phyloP scores from a whole-genome alignment of 1,140 invertebrate species.

The Eueides isabella region DNA sequence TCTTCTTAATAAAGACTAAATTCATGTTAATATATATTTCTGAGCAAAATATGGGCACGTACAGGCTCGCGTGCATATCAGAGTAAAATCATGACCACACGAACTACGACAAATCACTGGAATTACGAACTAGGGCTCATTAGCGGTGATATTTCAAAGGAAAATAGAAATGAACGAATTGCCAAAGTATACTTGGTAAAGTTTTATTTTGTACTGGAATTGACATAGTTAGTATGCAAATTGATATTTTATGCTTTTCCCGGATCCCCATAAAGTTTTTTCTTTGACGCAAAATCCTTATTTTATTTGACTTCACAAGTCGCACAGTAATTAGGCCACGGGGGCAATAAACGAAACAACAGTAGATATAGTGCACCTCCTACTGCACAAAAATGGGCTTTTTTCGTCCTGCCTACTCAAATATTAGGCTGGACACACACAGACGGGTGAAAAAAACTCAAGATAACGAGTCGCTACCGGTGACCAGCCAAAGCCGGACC shows the following conservation, averaged over 20 bases:
- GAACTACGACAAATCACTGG: constrained; percentile 67
- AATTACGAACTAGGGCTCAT: constrained; percentile 64
- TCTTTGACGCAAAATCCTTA: background rate
- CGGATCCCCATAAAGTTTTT: background rate
- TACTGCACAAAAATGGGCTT: constrained; percentile 64
- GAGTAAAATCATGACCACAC: constrained; percentile 52
- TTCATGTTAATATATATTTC: constrained; percentile 20
- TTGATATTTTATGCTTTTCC: background rate
- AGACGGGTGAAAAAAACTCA: constrained; percentile 61
- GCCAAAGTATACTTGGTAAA: constrained; percentile 20
- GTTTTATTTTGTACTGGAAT: constrained; percentile 20
- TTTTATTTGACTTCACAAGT: constrained; percentile 13
- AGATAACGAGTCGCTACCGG: constrained; percentile 77
- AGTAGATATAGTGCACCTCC: constrained; percentile 53
- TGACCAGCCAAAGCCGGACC: constrained; percentile 74
- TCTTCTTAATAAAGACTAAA: constrained; percentile 16
- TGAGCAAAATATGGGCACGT: background rate
- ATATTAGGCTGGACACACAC: constrained; percentile 75
- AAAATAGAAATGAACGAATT: constrained; percentile 52
- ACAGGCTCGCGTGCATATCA: constrained; percentile 44
- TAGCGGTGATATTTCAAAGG: constrained; percentile 58
- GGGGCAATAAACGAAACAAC: constrained; percentile 55
- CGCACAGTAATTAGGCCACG: constrained; percentile 34
- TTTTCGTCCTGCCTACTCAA: constrained; percentile 66
- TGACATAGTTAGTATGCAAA: constrained; percentile 3